Evolutionary conservation across 2,888 invertebrate species (phyloP).

Genomic region (Hololepta plana): DNA sequence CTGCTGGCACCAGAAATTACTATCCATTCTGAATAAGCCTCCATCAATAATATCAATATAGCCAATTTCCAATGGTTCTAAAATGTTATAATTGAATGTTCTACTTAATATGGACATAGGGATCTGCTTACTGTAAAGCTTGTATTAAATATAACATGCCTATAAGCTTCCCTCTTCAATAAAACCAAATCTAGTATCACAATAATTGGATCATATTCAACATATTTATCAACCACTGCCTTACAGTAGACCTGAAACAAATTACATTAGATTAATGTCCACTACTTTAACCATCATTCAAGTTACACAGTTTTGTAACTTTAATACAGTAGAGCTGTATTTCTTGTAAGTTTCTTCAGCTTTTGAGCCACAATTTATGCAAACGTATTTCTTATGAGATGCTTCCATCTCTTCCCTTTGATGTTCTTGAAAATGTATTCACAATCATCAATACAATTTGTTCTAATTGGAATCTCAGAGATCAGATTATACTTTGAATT

Average conservation of each 20-base stretch:
- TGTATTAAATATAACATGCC: constrained; percentile 71
- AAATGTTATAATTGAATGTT: constrained; percentile 5
- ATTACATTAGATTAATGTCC: constrained; percentile 6
- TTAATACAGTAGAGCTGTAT: constrained; percentile 52
- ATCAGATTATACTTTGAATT: too few relatives aligned
- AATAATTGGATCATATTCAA: constrained; percentile 81
- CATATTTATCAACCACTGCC: constrained; percentile 68
- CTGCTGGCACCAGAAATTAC: constrained; percentile 13
- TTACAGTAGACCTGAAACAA: constrained; percentile 51
- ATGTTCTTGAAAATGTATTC: too few relatives aligned
- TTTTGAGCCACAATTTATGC: constrained; percentile 51
- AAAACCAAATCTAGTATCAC: constrained; percentile 71
- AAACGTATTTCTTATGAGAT: too few relatives aligned
- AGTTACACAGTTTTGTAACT: constrained; percentile 60
- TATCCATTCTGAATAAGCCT: constrained; percentile 59
- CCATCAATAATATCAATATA: constrained; percentile 57
- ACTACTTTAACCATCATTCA: constrained; percentile 1
- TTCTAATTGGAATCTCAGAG: too few relatives aligned
- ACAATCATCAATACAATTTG: too few relatives aligned
- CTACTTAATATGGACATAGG: constrained; percentile 1
- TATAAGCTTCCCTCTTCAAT: constrained; percentile 62
- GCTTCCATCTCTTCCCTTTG: too few relatives aligned
- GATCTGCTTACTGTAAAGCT: constrained; percentile 45
- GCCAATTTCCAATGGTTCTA: constrained; percentile 46
- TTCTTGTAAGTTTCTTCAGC: constrained; percentile 45